Evolutionary conservation across 2,113 vertebrate genomes (phyloP).

Genomic region (Hiodon tergisus): DNA sequence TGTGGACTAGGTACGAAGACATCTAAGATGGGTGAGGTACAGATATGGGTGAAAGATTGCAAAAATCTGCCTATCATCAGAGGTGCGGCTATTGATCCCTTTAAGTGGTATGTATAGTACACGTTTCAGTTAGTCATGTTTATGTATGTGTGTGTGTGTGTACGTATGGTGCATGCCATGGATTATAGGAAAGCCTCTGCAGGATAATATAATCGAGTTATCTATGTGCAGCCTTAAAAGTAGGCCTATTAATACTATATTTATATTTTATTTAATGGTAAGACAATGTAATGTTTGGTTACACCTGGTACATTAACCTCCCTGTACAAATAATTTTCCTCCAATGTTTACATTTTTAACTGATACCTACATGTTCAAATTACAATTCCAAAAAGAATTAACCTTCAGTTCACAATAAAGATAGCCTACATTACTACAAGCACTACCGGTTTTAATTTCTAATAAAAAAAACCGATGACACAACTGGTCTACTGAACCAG

Average conservation of each 20-base stretch:
- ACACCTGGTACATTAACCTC: not conserved
- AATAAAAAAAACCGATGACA: too few species aligned
- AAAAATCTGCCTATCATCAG: slow-evolving; percentile 71
- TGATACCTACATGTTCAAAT: not conserved
- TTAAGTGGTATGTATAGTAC: slow-evolving; percentile 78
- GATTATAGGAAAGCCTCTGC: too few species aligned
- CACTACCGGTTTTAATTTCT: not conserved
- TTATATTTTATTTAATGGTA: not conserved
- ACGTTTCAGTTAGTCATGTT: not conserved
- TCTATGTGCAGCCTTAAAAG: too few species aligned
- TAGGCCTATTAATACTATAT: not conserved
- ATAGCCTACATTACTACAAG: not conserved
- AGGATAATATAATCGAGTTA: too few species aligned
- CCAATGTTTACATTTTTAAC: not conserved
- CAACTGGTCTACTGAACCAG: too few species aligned
- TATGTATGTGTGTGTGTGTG: not conserved
- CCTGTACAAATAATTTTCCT: not conserved
- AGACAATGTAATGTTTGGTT: not conserved
- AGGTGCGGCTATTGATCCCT: slow-evolving; percentile 75
- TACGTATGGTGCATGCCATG: not conserved
- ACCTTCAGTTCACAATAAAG: slow-evolving; percentile 5
- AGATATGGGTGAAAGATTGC: slow-evolving; percentile 94
- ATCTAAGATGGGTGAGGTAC: slow-evolving; percentile 72
- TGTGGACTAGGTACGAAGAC: slow-evolving; percentile 64
- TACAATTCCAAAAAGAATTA: not conserved